Conservation (phyloP, 92 coral and sea anemone species). For the Palythoa grandiflora region DNA sequence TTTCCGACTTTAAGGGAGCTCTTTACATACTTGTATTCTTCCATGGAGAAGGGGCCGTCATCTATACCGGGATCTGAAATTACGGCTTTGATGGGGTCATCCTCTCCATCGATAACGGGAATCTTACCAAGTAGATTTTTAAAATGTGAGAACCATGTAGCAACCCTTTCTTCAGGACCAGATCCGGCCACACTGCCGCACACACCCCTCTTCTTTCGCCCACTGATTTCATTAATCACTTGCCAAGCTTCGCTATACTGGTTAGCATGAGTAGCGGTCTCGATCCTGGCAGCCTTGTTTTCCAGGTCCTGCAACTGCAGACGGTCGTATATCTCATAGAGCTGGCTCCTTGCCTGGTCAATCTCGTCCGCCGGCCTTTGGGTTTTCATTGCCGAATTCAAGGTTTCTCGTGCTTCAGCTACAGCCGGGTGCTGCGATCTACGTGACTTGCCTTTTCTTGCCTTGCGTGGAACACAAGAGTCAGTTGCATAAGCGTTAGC, state of each 20-base stretch:
- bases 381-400: too few species aligned
- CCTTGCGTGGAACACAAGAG: slow-evolving; percentile 14
- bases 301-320: slow-evolving; percentile 6
- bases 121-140: background rate
- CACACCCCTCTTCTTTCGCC: slow-evolving; percentile 31
- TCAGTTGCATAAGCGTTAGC: slow-evolving; percentile 16
- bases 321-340: slow-evolving; percentile 17
- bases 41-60: slow-evolving; percentile 48
- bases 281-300: slow-evolving; percentile 1
- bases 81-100: background rate
- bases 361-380: too few species aligned
- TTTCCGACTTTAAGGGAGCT: slow-evolving; percentile 22
- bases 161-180: background rate
- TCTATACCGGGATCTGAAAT: slow-evolving; percentile 1
- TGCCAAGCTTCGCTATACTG: slow-evolving; percentile 44
- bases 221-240: slow-evolving; percentile 53
- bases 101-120: background rate
- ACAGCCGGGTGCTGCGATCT: slow-evolving; percentile 19
- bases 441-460: background rate
- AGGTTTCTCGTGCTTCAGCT: background rate
- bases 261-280: background rate
- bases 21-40: slow-evolving; percentile 29
- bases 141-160: background rate
- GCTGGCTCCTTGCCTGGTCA: too few species aligned
- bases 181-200: background rate